Percentiles rank a stretch among this genome's conserved stretches.
phyloP scores from a whole-genome alignment of 1,140 invertebrate genomes.

The Neelides sp. region DNA sequence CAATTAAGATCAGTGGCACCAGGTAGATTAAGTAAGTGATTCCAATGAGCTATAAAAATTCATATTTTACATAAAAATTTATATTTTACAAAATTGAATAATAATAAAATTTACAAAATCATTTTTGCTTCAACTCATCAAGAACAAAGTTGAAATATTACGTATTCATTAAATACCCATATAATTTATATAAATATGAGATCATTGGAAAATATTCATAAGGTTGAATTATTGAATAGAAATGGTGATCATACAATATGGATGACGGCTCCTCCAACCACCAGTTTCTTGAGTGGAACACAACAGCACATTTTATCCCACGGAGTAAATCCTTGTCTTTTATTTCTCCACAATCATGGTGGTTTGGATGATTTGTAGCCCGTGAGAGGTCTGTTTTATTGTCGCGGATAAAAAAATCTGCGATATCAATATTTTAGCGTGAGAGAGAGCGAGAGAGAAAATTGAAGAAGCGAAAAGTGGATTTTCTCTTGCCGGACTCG shows the following conservation, averaged over 20 bases:
- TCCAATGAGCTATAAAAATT: too few species aligned
- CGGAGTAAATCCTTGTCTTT: neutral
- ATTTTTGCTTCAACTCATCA: neutral
- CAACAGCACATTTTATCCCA: conserved; percentile 9
- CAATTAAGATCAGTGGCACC: too few species aligned
- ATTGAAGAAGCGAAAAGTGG: neutral
- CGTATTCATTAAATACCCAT: neutral
- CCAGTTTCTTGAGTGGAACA: conserved; percentile 1
- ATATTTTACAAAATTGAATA: neutral
- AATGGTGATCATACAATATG: conserved; percentile 8
- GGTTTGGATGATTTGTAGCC: neutral
- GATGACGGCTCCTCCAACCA: conserved; percentile 3
- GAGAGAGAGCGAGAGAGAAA: neutral
- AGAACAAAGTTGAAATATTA: neutral
- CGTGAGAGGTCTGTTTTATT: neutral
- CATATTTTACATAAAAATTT: neutral
- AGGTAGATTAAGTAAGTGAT: too few species aligned
- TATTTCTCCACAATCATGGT: neutral
- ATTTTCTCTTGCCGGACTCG: too few species aligned
- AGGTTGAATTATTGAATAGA: too few species aligned
- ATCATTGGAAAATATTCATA: neutral
- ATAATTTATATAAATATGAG: neutral
- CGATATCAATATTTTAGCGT: neutral
- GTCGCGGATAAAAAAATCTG: neutral
- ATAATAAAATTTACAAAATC: neutral